Base-by-base conservation (phyloP, 2,888 invertebrate species). In the Lobophora halterata region DNA sequence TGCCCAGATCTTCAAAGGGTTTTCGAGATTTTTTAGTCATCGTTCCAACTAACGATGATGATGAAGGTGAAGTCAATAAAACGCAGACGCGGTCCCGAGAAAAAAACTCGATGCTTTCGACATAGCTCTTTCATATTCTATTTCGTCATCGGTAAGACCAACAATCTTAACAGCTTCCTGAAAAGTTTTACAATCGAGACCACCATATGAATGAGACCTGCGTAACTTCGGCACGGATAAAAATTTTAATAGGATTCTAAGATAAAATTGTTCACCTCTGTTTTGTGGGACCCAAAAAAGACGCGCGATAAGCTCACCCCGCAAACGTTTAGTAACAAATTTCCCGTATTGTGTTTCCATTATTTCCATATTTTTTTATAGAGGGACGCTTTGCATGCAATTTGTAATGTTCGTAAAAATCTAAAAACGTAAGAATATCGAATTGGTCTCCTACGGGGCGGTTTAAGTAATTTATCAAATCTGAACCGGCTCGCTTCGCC, bases 131-230 rank as follows among this genome's bases (percentile, higher is more conserved):
- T 35, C 33, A n/a, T n/a, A n/a, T n/a, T n/a, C n/a, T n/a, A 23
- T 20, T n/a, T 45, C 41, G 21, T 45, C 41, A 28, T 45, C 34
- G 10, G 42, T 46, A 8, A 49, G 14, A 16, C 39, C 39, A 9
- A 46, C 24, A n/a, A 19, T 5, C 34, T 28, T 38, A 12, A 43
- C 46, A 13, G 46, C 49, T 9, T 49, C 49, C 28, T 49, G 46
- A 12, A 49, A 46, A 14, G 49, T 49, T 14, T 14, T 33, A 26
- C 46, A 49, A 19, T 39, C 20, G 5, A 31, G 39, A 31, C 46
- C 46, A 23, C 43, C 49, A 3, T 31, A 16, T 21, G 29, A 6
- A 27, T 21, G 7, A 49, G 28, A 29, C 46, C 41, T 5, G 29
- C 21, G 24, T 24, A 32, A 24, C 32, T 29, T 4, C 29, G 29